A percentile compares a stretch with the other conserved stretches of the same genome.
phyloP scores from a whole-genome alignment of 2,797 vertebrate genomes.

The Coregonus suidteri region DNA sequence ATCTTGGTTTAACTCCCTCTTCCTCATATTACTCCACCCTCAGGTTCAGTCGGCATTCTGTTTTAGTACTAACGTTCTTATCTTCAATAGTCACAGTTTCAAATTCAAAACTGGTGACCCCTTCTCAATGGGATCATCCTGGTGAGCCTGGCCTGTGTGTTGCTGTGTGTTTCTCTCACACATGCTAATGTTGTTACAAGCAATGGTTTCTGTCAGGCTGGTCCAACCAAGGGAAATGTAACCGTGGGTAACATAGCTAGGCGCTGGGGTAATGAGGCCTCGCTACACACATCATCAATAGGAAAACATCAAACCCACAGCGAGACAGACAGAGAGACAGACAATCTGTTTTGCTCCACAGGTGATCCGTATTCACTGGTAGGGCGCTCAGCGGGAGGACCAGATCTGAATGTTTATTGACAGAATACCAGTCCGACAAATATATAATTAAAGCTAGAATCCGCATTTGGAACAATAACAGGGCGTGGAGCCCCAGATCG shows the following conservation, averaged over 20 bases:
- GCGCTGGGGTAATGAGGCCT: constrained; percentile 56
- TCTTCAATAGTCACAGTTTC: neutral
- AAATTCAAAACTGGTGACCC: neutral
- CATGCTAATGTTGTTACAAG: neutral
- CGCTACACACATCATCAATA: constrained; percentile 39
- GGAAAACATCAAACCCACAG: constrained; percentile 32
- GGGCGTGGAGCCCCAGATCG: too few relatives aligned
- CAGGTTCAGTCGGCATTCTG: neutral
- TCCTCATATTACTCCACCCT: neutral
- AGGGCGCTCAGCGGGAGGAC: too few relatives aligned
- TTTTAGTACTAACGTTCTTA: neutral
- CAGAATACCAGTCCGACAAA: too few relatives aligned
- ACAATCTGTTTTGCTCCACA: constrained; percentile 39
- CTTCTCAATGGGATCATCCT: neutral
- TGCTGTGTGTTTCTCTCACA: neutral
- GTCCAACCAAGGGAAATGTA: neutral
- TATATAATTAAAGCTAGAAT: too few relatives aligned
- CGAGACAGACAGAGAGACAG: constrained; percentile 15
- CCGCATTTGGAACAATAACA: too few relatives aligned
- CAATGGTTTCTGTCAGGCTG: constrained; percentile 1
- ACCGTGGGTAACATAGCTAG: constrained; percentile 5
- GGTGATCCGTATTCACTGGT: neutral
- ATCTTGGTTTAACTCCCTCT: neutral
- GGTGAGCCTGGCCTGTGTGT: neutral
- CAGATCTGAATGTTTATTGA: too few relatives aligned